A percentile compares a stretch with the other conserved stretches of the same genome.
Conservation (phyloP, 2,888 invertebrate species). For the Pseudococcus viburni region DNA sequence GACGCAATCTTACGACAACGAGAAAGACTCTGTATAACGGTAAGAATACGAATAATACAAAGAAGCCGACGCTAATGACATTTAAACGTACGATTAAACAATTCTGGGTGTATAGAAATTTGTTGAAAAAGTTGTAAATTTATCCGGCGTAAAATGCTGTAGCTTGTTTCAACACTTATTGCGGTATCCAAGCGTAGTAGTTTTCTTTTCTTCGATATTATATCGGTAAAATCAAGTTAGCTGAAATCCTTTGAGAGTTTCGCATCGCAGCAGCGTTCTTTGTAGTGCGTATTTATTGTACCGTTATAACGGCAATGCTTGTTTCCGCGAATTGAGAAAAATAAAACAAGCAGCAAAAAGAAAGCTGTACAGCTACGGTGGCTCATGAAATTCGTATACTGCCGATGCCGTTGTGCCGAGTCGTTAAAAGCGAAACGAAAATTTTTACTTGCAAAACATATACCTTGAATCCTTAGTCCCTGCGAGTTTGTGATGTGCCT, state of each 20-base stretch:
- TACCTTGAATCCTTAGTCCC: background rate
- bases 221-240: constrained; percentile 57
- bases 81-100: constrained; percentile 45
- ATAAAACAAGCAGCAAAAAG: constrained; percentile 31
- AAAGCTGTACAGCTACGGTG: background rate
- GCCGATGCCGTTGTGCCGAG: background rate
- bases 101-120: constrained; percentile 16
- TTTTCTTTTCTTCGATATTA: constrained; percentile 54
- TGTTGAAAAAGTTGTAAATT: constrained; percentile 48
- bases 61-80: constrained; percentile 34
- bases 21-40: background rate
- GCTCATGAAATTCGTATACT: background rate
- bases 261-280: background rate
- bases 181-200: constrained; percentile 41
- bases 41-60: constrained; percentile 13
- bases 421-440: constrained; percentile 26
- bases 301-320: constrained; percentile 41
- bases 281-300: constrained; percentile 51
- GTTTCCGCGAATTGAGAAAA: constrained; percentile 30
- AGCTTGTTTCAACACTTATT: constrained; percentile 55
- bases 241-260: constrained; percentile 55
- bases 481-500: no score
- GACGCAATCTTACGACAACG: background rate
- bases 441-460: constrained; percentile 15
- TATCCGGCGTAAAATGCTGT: constrained; percentile 48